phyloP scores from a whole-genome alignment of 2,888 invertebrate species.

The Meliscaeva auricollis region DNA sequence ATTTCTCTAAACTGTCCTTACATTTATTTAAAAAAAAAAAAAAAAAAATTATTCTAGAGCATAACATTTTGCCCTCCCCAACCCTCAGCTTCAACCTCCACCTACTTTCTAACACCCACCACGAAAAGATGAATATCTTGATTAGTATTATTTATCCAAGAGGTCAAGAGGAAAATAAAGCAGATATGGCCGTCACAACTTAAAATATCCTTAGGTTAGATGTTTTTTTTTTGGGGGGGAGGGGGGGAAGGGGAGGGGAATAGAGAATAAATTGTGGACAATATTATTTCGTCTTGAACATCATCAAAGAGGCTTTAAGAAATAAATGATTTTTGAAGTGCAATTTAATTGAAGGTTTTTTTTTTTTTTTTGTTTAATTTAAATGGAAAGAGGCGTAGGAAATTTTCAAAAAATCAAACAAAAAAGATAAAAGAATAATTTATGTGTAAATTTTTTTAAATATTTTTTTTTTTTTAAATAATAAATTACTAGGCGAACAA shows the following conservation, averaged over 20 bases:
- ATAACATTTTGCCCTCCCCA: conserved; percentile 32
- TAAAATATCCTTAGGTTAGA: conserved; percentile 13
- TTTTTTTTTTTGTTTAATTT: too few relatives aligned
- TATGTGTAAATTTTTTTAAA: too few relatives aligned
- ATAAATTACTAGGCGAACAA: too few relatives aligned
- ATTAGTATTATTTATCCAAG: conserved; percentile 57
- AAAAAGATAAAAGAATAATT: too few relatives aligned
- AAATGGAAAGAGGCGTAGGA: too few relatives aligned
- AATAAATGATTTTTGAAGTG: conserved; percentile 3
- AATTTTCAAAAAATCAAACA: too few relatives aligned
- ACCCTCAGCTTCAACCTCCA: not conserved
- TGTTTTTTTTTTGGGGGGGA: not conserved
- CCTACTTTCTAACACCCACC: not conserved
- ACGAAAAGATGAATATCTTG: conserved; percentile 39
- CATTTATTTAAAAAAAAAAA: conserved; percentile 39
- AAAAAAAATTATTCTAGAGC: conserved; percentile 47
- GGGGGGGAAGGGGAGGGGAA: too few relatives aligned
- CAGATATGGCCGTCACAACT: conserved; percentile 18
- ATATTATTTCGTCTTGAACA: too few relatives aligned
- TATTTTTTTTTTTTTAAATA: too few relatives aligned
- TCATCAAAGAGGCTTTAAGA: not conserved
- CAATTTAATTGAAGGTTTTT: too few relatives aligned
- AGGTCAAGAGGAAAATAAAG: conserved; percentile 49
- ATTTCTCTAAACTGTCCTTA: conserved; percentile 59
- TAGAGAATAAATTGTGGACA: too few relatives aligned